Conservation (phyloP, 35 echinoderm and acorn worm genomes). For the Apostichopus californicus region DNA sequence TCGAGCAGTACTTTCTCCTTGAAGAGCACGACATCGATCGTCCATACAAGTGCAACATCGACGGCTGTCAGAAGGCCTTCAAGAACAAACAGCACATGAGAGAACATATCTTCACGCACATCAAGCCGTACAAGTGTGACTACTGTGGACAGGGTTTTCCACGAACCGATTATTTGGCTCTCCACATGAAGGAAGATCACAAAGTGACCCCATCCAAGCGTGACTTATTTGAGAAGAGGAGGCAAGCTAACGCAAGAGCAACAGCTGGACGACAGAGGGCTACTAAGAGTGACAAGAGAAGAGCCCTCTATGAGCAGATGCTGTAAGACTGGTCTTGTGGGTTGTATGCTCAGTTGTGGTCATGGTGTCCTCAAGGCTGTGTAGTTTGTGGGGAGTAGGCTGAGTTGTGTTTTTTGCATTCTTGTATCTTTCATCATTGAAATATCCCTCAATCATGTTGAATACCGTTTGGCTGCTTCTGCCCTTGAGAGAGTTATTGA, state of each 20-base stretch:
- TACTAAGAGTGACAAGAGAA: conserved; percentile 68
- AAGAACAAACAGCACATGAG: conserved; percentile 98
- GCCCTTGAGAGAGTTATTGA: too few relatives aligned
- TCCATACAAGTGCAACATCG: conserved; percentile 74
- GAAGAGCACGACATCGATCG: conserved; percentile 5
- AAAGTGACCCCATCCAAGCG: conserved; percentile 76
- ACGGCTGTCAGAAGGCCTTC: conserved; percentile 78
- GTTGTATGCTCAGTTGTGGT: neutral
- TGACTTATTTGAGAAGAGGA: conserved; percentile 89
- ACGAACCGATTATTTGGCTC: conserved; percentile 91
- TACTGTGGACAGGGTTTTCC: conserved; percentile 80
- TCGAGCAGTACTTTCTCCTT: conserved; percentile 41
- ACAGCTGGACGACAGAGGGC: conserved; percentile 69
- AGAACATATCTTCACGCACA: conserved; percentile 98
- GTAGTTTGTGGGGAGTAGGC: too few relatives aligned
- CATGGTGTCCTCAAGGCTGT: neutral
- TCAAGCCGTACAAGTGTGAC: conserved; percentile 95
- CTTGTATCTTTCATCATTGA: too few relatives aligned
- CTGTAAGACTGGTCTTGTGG: neutral
- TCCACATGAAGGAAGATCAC: conserved; percentile 94
- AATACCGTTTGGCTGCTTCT: too few relatives aligned
- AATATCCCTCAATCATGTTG: too few relatives aligned
- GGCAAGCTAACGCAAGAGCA: conserved; percentile 83
- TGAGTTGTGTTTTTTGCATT: too few relatives aligned
- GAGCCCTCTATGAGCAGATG: conserved; percentile 34